Conservation (phyloP, 2,797 vertebrate species). For the Leptodactylus fallax region DNA sequence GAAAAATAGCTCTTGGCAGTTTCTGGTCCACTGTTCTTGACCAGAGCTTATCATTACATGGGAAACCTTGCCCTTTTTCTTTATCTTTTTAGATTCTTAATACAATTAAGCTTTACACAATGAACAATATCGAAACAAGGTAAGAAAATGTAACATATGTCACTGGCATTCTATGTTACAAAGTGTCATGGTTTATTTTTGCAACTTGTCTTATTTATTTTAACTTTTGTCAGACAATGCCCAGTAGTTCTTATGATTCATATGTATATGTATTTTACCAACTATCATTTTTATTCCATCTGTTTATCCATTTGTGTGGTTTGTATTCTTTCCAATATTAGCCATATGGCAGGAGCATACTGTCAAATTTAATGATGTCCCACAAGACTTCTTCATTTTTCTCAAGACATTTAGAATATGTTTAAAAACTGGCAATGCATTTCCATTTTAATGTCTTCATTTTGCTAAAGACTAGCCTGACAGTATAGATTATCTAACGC, state of each 20-base stretch:
- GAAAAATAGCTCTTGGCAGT: too few species aligned
- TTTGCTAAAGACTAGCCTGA: constrained; percentile 35
- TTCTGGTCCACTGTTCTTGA: too few species aligned
- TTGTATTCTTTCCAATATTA: constrained; percentile 71
- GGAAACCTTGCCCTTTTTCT: background rate
- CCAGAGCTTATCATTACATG: too few species aligned
- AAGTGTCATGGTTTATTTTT: constrained; percentile 4
- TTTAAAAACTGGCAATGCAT: constrained; percentile 43
- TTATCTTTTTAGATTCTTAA: background rate
- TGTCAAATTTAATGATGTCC: constrained; percentile 70
- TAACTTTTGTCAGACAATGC: background rate
- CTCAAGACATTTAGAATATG: constrained; percentile 56
- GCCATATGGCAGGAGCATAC: constrained; percentile 70
- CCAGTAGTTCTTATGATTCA: background rate
- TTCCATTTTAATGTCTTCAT: constrained; percentile 35
- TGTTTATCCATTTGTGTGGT: constrained; percentile 57
- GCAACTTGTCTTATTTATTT: background rate
- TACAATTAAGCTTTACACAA: background rate
- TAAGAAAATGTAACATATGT: constrained; percentile 39
- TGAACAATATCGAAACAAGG: background rate
- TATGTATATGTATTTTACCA: constrained; percentile 32
- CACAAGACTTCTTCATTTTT: constrained; percentile 67
- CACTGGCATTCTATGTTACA: background rate
- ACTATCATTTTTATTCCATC: constrained; percentile 44
- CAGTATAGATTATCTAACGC: constrained; percentile 12